Percentiles rank a stretch among this genome's conserved stretches.
These are phyloP conservation scores for Paramisgurnus dabryanus DNA, from an alignment of 2,113 vertebrate species.

Conservation along the genomic window DNA sequence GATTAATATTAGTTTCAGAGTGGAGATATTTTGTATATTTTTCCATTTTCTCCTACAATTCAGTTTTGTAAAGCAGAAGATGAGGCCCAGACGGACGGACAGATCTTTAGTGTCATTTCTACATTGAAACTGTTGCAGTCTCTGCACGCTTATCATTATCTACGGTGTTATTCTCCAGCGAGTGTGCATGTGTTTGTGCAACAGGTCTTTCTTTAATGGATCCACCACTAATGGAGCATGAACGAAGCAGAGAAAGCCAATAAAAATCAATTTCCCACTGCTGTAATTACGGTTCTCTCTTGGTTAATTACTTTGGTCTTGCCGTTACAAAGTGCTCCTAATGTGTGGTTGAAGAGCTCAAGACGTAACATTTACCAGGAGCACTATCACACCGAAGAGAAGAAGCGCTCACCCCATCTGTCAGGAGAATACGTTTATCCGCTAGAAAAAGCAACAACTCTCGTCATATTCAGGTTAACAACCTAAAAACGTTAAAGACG, in stretches of 20 bases:
- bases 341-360: constrained; percentile 50
- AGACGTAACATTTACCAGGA: constrained; percentile 42
- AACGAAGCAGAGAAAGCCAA: constrained; percentile 60
- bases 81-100: not conserved
- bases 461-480: constrained; percentile 7
- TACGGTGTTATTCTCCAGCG: constrained; percentile 7
- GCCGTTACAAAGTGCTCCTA: constrained; percentile 50
- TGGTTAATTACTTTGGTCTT: constrained; percentile 60
- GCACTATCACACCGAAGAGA: not conserved
- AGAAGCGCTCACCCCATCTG: not conserved
- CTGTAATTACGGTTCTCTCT: constrained; percentile 61
- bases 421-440: constrained; percentile 17
- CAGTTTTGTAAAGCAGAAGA: not conserved
- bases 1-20: not conserved
- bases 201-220: constrained; percentile 59
- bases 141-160: not conserved
- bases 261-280: constrained; percentile 62
- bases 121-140: not conserved
- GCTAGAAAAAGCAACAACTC: not conserved
- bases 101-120: constrained; percentile 7
- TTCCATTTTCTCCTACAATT: not conserved
- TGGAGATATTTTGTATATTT: not conserved
- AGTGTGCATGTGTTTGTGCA: constrained; percentile 35
- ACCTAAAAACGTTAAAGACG: constrained; percentile 1
- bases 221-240: constrained; percentile 60